phyloP scores from a whole-genome alignment of 1,140 invertebrate species.

The Lanistes nyassanus region DNA sequence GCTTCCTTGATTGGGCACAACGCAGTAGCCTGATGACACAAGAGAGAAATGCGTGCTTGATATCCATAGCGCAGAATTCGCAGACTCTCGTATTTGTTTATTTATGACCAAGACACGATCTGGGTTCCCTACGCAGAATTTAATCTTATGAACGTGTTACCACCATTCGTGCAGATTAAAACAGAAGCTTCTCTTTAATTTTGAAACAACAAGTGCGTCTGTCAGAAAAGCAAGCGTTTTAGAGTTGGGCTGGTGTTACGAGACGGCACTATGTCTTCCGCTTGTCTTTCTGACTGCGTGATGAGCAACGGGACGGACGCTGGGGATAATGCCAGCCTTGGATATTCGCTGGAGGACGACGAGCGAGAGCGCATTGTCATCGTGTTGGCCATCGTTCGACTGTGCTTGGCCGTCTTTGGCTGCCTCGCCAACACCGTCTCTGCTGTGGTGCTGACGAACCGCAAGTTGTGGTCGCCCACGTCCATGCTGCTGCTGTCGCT shows the following conservation, averaged over 20 bases:
- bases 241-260: no score
- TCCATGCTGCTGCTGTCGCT: constrained; percentile 47
- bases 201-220: background rate
- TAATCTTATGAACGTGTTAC: background rate
- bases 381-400: constrained; percentile 20
- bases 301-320: background rate
- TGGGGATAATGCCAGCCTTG: background rate
- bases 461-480: constrained; percentile 43
- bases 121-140: background rate
- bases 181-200: background rate
- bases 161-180: background rate
- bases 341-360: background rate
- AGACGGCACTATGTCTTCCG: background rate
- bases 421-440: constrained; percentile 43
- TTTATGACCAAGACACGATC: background rate
- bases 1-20: no score
- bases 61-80: no score
- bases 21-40: no score
- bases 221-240: no score
- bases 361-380: constrained; percentile 5
- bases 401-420: constrained; percentile 67
- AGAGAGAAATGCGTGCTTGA: no score
- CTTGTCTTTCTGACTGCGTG: background rate
- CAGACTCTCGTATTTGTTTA: no score
- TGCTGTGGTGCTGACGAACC: constrained; percentile 41